A percentile compares a stretch with the other conserved stretches of the same genome.
Conservation (phyloP, 2,797 vertebrate genomes). For the Platalea minor region DNA sequence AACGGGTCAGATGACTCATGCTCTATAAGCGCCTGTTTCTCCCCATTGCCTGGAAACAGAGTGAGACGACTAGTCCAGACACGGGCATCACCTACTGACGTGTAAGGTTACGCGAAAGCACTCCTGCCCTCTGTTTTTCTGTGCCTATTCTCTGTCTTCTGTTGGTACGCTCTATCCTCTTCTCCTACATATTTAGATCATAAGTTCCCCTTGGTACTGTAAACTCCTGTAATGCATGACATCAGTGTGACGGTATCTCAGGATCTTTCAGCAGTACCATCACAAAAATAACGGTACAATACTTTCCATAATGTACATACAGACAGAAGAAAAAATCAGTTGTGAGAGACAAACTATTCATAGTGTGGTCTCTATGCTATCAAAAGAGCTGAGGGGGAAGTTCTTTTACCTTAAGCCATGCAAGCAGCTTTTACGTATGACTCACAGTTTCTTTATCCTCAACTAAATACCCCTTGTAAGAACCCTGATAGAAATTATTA, state of each 20-base stretch:
- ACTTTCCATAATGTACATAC: background rate
- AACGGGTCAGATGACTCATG: background rate
- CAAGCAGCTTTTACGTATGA: background rate
- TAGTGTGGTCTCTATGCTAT: background rate
- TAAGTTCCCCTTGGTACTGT: background rate
- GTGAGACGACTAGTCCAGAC: background rate
- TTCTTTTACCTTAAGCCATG: background rate
- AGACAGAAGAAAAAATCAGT: background rate
- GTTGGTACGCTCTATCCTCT: background rate
- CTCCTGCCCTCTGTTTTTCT: background rate
- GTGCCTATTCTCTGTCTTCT: background rate
- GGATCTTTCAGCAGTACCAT: background rate
- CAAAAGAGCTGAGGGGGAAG: background rate
- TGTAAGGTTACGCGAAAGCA: background rate
- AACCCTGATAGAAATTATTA: background rate
- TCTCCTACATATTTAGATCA: background rate
- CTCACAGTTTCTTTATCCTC: background rate
- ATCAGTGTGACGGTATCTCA: fast-evolving
- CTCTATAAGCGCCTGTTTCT: background rate
- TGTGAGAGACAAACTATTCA: background rate
- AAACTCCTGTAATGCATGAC: background rate
- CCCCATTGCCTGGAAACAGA: background rate
- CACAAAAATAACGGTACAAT: background rate
- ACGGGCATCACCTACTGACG: background rate
- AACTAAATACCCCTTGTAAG: background rate